Evolutionary conservation across 2,113 vertebrate genomes (phyloP).

Genomic region (Crotalus viridis): DNA sequence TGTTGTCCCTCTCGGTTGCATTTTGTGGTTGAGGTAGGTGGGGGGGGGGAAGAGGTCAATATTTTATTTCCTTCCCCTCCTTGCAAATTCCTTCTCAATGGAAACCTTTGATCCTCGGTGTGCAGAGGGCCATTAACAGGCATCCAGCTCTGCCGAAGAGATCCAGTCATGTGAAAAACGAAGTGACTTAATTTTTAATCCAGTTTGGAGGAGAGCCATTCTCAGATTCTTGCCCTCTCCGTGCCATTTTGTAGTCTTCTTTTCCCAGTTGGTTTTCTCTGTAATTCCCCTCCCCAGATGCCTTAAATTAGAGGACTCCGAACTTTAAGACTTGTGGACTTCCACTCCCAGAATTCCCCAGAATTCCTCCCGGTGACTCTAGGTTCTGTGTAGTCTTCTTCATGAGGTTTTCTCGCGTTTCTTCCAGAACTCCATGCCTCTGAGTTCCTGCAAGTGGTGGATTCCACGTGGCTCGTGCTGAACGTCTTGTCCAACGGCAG

Average conservation of each 20-base stretch:
- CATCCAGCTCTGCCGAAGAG: neutral
- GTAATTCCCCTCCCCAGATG: too few species aligned
- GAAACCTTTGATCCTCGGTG: neutral
- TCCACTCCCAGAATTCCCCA: too few species aligned
- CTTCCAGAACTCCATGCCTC: constrained; percentile 85
- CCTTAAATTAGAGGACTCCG: neutral
- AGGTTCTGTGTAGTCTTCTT: neutral
- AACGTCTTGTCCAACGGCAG: constrained; percentile 89
- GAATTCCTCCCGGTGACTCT: too few species aligned
- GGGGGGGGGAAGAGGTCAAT: neutral
- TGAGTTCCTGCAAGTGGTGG: constrained; percentile 87
- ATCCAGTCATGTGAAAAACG: neutral
- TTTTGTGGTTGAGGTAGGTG: neutral
- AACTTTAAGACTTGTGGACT: too few species aligned
- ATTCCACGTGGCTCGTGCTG: constrained; percentile 91
- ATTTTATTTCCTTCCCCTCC: too few species aligned
- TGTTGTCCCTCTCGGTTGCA: neutral
- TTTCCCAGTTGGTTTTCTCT: neutral
- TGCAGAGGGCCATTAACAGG: neutral
- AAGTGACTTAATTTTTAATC: neutral
- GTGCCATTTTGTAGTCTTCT: neutral
- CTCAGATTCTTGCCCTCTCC: neutral
- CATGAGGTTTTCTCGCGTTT: neutral
- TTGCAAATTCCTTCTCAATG: neutral
- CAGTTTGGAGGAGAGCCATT: neutral